phyloP scores from a whole-genome alignment of 2,888 invertebrate genomes.

The Helleia helle region DNA sequence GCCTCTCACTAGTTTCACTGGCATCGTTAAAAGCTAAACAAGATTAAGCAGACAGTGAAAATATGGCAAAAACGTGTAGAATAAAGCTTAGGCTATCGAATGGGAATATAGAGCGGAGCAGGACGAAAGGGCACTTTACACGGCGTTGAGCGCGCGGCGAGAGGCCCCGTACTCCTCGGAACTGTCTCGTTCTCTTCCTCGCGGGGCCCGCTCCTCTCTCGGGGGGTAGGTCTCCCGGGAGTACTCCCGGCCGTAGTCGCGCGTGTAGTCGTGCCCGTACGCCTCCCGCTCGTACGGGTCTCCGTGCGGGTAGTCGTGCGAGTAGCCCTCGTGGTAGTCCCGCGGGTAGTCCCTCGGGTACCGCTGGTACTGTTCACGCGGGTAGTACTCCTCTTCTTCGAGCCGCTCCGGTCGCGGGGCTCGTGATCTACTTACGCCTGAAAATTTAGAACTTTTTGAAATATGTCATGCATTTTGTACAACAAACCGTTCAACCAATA shows the following conservation, averaged over 20 bases:
- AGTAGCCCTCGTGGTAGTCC: constrained; percentile 45
- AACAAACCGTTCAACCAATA: neutral
- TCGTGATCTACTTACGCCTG: constrained; percentile 53
- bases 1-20: constrained; percentile 21
- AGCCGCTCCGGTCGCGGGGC: constrained; percentile 70
- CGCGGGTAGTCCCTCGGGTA: constrained; percentile 30
- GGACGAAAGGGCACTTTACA: constrained; percentile 61
- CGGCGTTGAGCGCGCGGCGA: constrained; percentile 82
- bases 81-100: constrained; percentile 8
- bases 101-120: constrained; percentile 16
- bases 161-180: constrained; percentile 76
- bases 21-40: constrained; percentile 16
- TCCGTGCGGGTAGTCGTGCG: constrained; percentile 31
- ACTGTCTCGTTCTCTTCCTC: constrained; percentile 52
- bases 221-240: constrained; percentile 66
- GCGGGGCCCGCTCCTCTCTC: constrained; percentile 55
- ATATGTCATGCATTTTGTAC: neutral
- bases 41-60: constrained; percentile 10
- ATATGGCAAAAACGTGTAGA: constrained; percentile 11
- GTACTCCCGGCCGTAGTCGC: constrained; percentile 51
- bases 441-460: constrained; percentile 5
- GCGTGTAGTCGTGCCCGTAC: constrained; percentile 50
- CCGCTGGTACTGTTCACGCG: constrained; percentile 31
- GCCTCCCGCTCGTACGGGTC: constrained; percentile 51
- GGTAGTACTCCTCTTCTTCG: constrained; percentile 71